Evolutionary conservation across 2,888 invertebrate genomes (phyloP), one percentile per base, ranked within the genome.

Genomic region (Marronus borbonicus): DNA sequence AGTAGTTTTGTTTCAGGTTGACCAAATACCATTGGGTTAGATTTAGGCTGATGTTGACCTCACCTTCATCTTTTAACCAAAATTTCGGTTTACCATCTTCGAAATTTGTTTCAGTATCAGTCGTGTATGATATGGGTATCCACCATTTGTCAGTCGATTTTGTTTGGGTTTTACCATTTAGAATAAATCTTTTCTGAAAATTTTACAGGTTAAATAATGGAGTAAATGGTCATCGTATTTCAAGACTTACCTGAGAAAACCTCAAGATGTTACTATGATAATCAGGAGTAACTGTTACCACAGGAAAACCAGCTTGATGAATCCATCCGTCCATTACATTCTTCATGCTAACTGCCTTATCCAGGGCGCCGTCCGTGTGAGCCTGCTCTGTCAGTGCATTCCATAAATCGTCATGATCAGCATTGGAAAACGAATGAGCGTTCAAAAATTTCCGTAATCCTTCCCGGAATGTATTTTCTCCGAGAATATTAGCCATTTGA

Each of bases 401-500:
- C 92, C 94, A 95, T n/a, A 95, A 88, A 85, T 95, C 93, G 81
- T 91, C 89, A 81, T 92, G 92, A 80, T 92, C 91, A 0, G 94
- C 93, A 84, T 92, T 93, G 4, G 87, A 87, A 83, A 91, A 94
- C 78, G 90, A 88, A 82, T 90, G 90, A 8, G 86, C 86, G 28
- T 88, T 87, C 49, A 93, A 85, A 82, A 91, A 90, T 79, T 90
- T 89, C 39, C 88, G 89, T 1, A 92, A 86, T 4, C 92, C 92
- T 12, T 86, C 84, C 74, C 89, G 89, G 85, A 93, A 92, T 0
- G 90, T 90, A 31, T 88, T 88, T 82, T 93, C 92, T 0, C 94
- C 94, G 12, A 95, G 89, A 84, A 93, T 92, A 80, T 93, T 90
- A 82, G 92, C 90, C 89, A 95, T 91, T 95, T 95, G 95, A 80